A percentile compares a stretch with the other conserved stretches of the same genome.
phyloP scores from a whole-genome alignment of 2,113 vertebrate genomes.

The Colinus virginianus region DNA sequence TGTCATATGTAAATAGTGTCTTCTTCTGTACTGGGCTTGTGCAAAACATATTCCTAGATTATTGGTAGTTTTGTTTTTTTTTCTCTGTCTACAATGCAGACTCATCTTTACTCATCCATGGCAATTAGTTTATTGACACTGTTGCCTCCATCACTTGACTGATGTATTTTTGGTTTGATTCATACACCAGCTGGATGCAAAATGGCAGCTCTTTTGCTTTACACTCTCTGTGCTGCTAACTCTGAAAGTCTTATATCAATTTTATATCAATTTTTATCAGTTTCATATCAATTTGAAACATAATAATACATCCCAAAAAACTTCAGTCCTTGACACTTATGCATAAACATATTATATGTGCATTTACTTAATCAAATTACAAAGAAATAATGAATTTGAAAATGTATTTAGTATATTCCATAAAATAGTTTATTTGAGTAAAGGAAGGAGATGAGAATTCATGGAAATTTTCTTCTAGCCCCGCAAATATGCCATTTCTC shows the following conservation, averaged over 20 bases:
- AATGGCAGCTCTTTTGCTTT: not conserved
- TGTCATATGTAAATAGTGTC: not conserved
- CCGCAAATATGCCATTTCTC: not conserved
- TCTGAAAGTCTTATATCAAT: not conserved
- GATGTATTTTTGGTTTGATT: not conserved
- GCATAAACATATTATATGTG: not conserved
- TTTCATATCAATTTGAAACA: not conserved
- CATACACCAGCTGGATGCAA: not conserved
- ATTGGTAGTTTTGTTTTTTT: not conserved
- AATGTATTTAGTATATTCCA: not conserved
- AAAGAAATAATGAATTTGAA: not conserved
- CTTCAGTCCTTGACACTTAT: not conserved
- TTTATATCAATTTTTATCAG: not conserved
- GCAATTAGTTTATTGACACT: not conserved
- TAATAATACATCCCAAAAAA: not conserved
- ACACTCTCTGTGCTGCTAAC: not conserved
- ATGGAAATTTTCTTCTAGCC: not conserved
- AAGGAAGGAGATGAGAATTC: not conserved
- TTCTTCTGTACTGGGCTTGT: not conserved
- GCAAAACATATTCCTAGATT: not conserved
- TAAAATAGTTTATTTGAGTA: not conserved
- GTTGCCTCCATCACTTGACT: not conserved
- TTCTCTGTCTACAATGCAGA: not conserved
- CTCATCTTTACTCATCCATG: not conserved
- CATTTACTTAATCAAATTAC: not conserved